Conservation (phyloP, 2,888 invertebrate genomes). For the Schizaphis graminum region DNA sequence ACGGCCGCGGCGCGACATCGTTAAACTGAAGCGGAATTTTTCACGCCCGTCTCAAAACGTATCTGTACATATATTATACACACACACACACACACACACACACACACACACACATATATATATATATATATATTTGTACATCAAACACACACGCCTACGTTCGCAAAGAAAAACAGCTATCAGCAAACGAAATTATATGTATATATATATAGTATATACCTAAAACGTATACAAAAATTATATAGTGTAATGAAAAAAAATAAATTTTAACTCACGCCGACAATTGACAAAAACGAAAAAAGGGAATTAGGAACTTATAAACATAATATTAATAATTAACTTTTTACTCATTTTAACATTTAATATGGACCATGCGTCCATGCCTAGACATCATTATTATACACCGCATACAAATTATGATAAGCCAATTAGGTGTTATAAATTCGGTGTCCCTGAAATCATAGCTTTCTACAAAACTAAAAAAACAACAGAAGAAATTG, state of each 20-base stretch:
- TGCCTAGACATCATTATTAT: neutral
- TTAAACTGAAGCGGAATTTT: slow-evolving; percentile 28
- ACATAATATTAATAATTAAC: neutral
- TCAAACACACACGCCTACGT: slow-evolving; percentile 36
- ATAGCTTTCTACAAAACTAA: neutral
- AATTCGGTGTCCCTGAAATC: neutral
- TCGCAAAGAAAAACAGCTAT: neutral
- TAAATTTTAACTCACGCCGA: neutral
- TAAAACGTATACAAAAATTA: neutral
- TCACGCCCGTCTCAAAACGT: slow-evolving; percentile 48
- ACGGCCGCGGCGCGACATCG: slow-evolving; percentile 15
- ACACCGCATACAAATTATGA: neutral
- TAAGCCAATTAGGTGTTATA: neutral
- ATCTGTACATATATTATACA: neutral
- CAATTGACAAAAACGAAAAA: neutral
- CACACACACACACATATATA: no score
- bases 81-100: no score
- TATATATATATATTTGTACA: neutral
- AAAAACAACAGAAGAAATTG: neutral
- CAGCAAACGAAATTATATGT: neutral
- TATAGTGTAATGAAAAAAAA: neutral
- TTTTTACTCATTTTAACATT: neutral
- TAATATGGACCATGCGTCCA: neutral
- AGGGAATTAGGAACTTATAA: neutral
- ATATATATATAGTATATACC: neutral